Base-by-base conservation (phyloP, 1,140 invertebrate species). In the Helicorthomorpha holstii region DNA sequence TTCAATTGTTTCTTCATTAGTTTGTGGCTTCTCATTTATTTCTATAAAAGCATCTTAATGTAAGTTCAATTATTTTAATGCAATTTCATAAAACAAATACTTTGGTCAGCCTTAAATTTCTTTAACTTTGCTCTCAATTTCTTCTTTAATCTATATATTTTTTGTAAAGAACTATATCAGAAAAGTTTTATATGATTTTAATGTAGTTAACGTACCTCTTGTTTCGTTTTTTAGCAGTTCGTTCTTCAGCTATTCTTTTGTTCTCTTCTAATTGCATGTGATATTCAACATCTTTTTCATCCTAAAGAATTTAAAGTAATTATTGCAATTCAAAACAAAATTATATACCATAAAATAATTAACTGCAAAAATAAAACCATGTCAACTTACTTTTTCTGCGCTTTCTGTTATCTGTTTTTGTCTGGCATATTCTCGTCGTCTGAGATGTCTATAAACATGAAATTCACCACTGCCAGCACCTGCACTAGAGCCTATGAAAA, bases 401-500 rank as follows among this genome's bases (percentile, higher is more conserved):
- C 85, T 86, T 63, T 89, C 83, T 64, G 88, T 81, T 62, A 94
- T 89, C 60, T 79, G 84, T 66, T 93, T 93, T 65, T 95, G 90
- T 54, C 94, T 72, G 1, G 90, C 84, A 72, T 93, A 94, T 71
- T 98, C 92, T 69, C 95, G 90, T 49, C 92, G 70, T 38, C 92
- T 69, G 21, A 97, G 72, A 72, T 96, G 92, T 56, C 93, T 75
- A 60, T 98, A 98, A 1, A 98, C 92, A 72, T 98, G 93, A 70
- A 98, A 98, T 66, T 98, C 94, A 47, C 94, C 94, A 62, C 90
- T 95, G 21, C 94, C 94, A 49, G 93, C 94, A 41, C 93, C 94
- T 50, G 94, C 93, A 77, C 90, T 94, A 19, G 90, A 95, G 14
- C 86, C 51, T 52, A 22, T 3, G 25, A 50, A 22, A 49, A 1